These are phyloP conservation scores for Terrapene triunguis DNA, from an alignment of 2,113 vertebrate genomes.

Conservation along the genomic window DNA sequence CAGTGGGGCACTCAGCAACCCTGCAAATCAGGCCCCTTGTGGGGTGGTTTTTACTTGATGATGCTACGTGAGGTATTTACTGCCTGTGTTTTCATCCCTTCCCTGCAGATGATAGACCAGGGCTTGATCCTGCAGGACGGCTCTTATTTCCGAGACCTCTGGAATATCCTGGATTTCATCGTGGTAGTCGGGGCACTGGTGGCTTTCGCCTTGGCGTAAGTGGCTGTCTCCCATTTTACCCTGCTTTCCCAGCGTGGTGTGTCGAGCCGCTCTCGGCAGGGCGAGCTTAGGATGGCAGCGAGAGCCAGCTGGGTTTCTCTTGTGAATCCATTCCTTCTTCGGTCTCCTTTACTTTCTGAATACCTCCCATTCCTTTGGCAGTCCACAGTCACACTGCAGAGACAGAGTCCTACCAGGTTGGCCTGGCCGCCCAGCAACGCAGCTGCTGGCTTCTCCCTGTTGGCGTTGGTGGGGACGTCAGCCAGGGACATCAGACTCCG, in stretches of 20 bases:
- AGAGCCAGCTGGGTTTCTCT: background rate
- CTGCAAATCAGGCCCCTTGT: fast-evolving
- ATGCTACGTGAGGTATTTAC: background rate
- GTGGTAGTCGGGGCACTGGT: slow-evolving; percentile 96
- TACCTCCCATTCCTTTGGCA: background rate
- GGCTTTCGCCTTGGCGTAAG: slow-evolving; percentile 98
- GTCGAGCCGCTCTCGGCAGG: background rate
- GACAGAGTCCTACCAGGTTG: background rate
- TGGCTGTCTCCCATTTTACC: background rate
- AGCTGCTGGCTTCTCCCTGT: background rate
- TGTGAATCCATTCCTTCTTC: background rate
- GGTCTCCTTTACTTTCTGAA: background rate
- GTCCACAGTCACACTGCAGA: background rate
- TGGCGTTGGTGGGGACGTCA: background rate
- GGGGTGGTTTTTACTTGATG: background rate
- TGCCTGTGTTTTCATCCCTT: background rate
- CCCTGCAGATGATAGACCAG: slow-evolving; percentile 95
- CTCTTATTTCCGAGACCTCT: slow-evolving; percentile 97
- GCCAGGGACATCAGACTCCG: background rate
- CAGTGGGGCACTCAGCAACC: background rate
- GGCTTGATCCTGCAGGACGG: slow-evolving; percentile 96
- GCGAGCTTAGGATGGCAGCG: background rate
- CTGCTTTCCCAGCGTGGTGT: background rate
- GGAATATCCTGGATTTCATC: slow-evolving; percentile 98
- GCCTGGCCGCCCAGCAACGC: background rate